These are phyloP conservation scores for Manis javanica DNA, from an alignment of 2,797 vertebrate genomes.

Conservation along the genomic window DNA sequence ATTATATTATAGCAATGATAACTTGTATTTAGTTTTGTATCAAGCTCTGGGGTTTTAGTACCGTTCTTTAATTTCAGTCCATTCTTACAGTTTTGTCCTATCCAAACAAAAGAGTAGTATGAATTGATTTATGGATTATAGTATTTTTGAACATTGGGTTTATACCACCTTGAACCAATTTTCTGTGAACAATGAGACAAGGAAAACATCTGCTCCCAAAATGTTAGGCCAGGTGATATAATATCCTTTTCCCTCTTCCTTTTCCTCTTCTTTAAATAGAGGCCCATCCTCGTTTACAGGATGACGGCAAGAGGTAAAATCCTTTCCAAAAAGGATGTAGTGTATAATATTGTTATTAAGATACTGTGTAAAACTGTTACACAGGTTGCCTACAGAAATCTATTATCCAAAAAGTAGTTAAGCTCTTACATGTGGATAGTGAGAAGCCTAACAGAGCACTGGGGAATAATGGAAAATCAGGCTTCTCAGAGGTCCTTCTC, in stretches of 20 bases:
- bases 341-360: neutral
- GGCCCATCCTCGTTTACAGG: conserved; percentile 77
- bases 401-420: neutral
- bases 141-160: conserved; percentile 48
- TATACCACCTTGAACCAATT: conserved; percentile 50
- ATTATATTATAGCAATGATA: neutral
- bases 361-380: conserved; percentile 3
- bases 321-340: conserved; percentile 64
- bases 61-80: neutral
- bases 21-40: neutral
- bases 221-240: conserved; percentile 70
- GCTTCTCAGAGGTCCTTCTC: neutral
- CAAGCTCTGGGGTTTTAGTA: neutral
- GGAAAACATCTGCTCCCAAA: conserved; percentile 75
- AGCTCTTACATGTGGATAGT: neutral
- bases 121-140: neutral
- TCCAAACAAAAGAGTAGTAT: conserved; percentile 25
- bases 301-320: conserved; percentile 73
- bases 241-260: conserved; percentile 80
- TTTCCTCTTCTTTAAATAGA: conserved; percentile 80
- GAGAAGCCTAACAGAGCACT: neutral
- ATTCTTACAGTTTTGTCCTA: neutral
- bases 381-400: neutral
- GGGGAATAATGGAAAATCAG: neutral
- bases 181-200: conserved; percentile 73